phyloP scores from a whole-genome alignment of 2,113 vertebrate genomes.

The Cinclus mexicanus region DNA sequence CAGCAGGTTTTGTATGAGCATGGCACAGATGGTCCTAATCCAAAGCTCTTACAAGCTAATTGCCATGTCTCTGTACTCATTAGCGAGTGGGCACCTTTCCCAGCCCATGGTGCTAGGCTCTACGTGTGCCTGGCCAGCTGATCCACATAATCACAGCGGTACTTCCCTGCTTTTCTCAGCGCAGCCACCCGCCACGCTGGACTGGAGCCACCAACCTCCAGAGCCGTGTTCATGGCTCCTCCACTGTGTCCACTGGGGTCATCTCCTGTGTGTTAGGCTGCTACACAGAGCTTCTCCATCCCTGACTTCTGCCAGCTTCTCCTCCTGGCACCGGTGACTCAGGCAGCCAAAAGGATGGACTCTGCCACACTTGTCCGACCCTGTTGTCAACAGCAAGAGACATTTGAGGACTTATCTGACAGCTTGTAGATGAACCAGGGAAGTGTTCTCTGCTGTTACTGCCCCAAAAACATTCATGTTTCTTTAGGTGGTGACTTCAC shows the following conservation, averaged over 20 bases:
- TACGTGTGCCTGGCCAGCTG: background rate
- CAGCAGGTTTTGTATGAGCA: background rate
- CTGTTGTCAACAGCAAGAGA: background rate
- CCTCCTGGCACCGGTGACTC: background rate
- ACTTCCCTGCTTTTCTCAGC: background rate
- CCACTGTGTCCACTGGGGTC: accelerated
- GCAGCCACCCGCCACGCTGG: accelerated
- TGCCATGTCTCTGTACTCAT: background rate
- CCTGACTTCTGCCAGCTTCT: background rate
- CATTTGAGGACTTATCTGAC: background rate
- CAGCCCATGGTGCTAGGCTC: background rate
- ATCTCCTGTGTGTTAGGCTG: background rate
- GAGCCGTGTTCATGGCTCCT: background rate
- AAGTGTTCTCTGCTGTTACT: background rate
- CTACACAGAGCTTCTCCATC: background rate
- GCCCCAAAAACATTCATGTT: accelerated
- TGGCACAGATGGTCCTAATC: conserved; percentile 33
- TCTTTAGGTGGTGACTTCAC: background rate
- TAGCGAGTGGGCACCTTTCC: background rate
- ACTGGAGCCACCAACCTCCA: background rate
- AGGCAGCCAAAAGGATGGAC: background rate
- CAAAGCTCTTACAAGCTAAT: background rate
- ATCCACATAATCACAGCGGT: background rate
- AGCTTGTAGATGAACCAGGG: background rate
- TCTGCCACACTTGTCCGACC: accelerated